These are phyloP conservation scores for Fratercula arctica DNA, from an alignment of 2,797 vertebrate genomes.

Conservation along the genomic window DNA sequence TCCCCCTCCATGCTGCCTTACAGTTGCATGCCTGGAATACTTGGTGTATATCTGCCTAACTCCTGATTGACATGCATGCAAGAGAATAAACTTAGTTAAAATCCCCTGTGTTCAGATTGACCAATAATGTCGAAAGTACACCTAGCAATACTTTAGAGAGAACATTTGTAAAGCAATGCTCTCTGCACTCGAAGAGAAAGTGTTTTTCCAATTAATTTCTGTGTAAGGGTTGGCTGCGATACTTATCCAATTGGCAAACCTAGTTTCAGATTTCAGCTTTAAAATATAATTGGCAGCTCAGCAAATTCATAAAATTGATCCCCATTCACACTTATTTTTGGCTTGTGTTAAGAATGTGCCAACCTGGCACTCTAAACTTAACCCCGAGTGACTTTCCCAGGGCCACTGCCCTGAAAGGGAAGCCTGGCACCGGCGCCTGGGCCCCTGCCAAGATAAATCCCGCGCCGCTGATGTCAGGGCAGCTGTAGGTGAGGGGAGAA, in stretches of 20 bases:
- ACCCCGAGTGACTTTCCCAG: conserved; percentile 59
- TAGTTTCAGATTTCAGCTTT: conserved; percentile 59
- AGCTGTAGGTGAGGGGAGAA: not conserved
- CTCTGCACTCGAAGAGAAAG: not conserved
- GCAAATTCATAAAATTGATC: conserved; percentile 70
- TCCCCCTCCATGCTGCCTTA: not conserved
- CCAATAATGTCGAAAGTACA: not conserved
- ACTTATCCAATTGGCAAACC: not conserved
- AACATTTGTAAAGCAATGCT: not conserved
- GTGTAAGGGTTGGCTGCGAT: not conserved
- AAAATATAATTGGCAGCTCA: conserved; percentile 72
- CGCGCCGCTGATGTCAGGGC: not conserved
- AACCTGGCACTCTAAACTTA: conserved; percentile 67
- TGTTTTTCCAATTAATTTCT: conserved; percentile 46
- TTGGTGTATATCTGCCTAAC: not conserved
- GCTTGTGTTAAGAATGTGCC: conserved; percentile 61
- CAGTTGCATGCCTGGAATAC: not conserved
- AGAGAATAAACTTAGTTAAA: not conserved
- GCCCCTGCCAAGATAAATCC: conserved; percentile 40
- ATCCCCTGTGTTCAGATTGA: not conserved
- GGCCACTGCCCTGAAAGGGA: conserved; percentile 22
- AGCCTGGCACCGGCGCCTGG: conserved; percentile 40
- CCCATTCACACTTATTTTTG: conserved; percentile 68
- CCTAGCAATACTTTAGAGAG: not conserved
- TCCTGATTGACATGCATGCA: not conserved